A percentile compares a stretch with the other conserved stretches of the same genome.
Evolutionary conservation across 2,113 vertebrate genomes (phyloP).

Genomic region (Lichenostomus cassidix): DNA sequence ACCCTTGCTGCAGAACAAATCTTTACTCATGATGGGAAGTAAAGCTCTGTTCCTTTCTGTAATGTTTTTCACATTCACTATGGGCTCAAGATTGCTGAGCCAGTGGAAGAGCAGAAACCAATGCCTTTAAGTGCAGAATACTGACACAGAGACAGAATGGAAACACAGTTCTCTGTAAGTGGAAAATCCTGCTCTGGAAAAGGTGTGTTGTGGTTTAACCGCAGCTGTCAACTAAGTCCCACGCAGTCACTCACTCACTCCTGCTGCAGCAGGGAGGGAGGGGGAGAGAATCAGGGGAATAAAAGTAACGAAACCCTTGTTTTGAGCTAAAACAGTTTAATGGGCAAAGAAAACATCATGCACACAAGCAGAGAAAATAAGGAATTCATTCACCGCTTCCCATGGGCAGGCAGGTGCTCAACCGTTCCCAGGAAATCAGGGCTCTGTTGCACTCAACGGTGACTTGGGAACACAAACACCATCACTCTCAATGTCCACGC

Average conservation of each 20-base stretch:
- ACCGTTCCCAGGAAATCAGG: not conserved
- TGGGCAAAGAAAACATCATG: not conserved
- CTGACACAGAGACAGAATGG: not conserved
- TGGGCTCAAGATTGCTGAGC: constrained; percentile 1
- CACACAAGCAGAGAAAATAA: not conserved
- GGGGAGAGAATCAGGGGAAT: not conserved
- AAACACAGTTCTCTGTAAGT: not conserved
- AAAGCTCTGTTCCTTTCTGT: not conserved
- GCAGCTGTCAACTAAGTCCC: not conserved
- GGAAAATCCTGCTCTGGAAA: not conserved
- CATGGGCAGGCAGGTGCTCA: not conserved
- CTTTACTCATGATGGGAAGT: not conserved
- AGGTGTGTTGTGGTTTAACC: not conserved
- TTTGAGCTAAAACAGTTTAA: not conserved
- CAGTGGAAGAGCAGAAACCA: constrained; percentile 12
- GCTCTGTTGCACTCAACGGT: rapidly evolving
- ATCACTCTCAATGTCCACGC: rapidly evolving
- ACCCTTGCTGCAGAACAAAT: not conserved
- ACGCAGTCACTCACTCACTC: not conserved
- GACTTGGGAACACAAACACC: not conserved
- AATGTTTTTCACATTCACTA: not conserved
- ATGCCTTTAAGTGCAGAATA: constrained; percentile 30
- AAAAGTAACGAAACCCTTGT: not conserved
- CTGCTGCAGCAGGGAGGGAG: not conserved
- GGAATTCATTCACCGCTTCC: not conserved